phyloP scores from a whole-genome alignment of 2,797 vertebrate genomes.

The Betta splendens region DNA sequence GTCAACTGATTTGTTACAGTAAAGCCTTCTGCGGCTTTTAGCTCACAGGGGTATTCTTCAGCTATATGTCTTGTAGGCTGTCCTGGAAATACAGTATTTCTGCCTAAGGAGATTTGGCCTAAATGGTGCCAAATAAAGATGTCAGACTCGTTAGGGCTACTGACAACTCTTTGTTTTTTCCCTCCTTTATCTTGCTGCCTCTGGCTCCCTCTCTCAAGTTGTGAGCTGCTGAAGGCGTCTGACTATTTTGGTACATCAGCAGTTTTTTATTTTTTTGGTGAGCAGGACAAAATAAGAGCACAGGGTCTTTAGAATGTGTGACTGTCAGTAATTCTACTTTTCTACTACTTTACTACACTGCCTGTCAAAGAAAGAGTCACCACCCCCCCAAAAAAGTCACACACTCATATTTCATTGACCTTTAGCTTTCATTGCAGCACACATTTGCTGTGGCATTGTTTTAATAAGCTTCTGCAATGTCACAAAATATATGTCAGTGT shows the following conservation, averaged over 20 bases:
- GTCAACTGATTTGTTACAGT: slow-evolving; percentile 72
- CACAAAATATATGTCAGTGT: too few species aligned
- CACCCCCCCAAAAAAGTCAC: too few species aligned
- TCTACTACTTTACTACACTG: too few species aligned
- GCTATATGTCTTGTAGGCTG: slow-evolving; percentile 46
- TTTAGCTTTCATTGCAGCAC: too few species aligned
- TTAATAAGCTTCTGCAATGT: too few species aligned
- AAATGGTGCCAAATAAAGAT: slow-evolving; percentile 68
- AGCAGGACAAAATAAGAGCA: slow-evolving; percentile 41
- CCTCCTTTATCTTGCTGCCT: slow-evolving; percentile 34
- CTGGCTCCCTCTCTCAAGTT: slow-evolving; percentile 50
- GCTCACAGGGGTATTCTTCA: slow-evolving; percentile 50
- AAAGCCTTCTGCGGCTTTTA: slow-evolving; percentile 62
- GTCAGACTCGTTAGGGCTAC: slow-evolving; percentile 62
- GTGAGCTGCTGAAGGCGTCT: slow-evolving; percentile 55
- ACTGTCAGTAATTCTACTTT: slow-evolving; percentile 6
- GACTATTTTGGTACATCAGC: slow-evolving; percentile 60
- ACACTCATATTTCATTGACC: too few species aligned
- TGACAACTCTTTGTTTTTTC: slow-evolving; percentile 56
- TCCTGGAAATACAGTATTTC: slow-evolving; percentile 53
- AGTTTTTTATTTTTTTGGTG: slow-evolving; percentile 56
- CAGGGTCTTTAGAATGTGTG: not conserved
- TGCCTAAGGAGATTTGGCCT: slow-evolving; percentile 58
- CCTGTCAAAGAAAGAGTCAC: too few species aligned
- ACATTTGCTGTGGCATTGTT: too few species aligned